Percentiles rank a stretch among this genome's conserved stretches.
Conservation (phyloP, 2,113 vertebrate species). For the Australoheros scitulus region DNA sequence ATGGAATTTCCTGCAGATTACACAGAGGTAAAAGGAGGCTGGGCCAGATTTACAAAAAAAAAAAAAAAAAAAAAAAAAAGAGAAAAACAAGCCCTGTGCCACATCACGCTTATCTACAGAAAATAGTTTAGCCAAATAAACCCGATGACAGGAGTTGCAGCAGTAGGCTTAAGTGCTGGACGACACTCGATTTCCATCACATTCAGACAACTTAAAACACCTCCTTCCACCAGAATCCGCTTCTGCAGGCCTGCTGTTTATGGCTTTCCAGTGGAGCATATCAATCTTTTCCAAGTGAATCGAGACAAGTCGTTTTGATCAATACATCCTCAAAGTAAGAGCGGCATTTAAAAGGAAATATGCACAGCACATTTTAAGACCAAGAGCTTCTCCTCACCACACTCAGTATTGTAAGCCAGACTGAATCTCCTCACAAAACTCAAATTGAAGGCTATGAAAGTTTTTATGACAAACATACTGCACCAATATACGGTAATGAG, state of each 20-base stretch:
- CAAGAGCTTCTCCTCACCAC: not conserved
- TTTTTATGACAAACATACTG: not conserved
- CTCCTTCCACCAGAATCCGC: not conserved
- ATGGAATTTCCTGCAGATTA: slow-evolving; percentile 82
- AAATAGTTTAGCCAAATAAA: slow-evolving; percentile 46
- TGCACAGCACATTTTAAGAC: not conserved
- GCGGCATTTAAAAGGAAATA: not conserved
- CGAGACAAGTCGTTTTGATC: slow-evolving; percentile 13
- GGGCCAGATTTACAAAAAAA: slow-evolving; percentile 50
- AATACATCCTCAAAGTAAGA: slow-evolving; percentile 12
- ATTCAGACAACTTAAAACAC: not conserved
- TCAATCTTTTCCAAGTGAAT: slow-evolving; percentile 16
- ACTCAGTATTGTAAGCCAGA: accelerated
- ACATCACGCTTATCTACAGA: slow-evolving; percentile 55
- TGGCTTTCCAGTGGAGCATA: slow-evolving; percentile 17
- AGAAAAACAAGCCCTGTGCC: slow-evolving; percentile 64
- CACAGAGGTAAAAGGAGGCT: slow-evolving; percentile 62
- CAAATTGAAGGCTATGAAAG: not conserved
- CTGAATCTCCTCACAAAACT: not conserved
- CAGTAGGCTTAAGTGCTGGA: slow-evolving; percentile 13
- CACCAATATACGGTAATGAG: slow-evolving; percentile 3
- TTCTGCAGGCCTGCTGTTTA: not conserved
- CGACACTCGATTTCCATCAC: not conserved
- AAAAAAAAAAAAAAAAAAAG: slow-evolving; percentile 56
- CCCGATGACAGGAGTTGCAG: not conserved